Evolutionary conservation across 2,797 vertebrate species (phyloP), one percentile per base, ranked within the genome.

Genomic region (Bufotes viridis): DNA sequence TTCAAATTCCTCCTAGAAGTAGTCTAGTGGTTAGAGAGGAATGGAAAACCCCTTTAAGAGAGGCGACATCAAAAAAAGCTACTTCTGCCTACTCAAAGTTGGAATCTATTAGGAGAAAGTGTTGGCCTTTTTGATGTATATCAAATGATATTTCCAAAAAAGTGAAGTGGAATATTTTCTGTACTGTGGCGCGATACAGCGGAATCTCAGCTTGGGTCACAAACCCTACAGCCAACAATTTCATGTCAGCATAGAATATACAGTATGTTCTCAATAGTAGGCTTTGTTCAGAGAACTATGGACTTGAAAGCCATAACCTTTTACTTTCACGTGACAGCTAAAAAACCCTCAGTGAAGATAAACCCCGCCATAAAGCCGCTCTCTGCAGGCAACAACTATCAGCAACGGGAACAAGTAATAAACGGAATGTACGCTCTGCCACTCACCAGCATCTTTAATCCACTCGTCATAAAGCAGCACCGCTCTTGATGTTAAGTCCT

Each of bases 371-470:
- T 78, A 55, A 55, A 78, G 49, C 24, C 17, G 11, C 49, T 42
- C 8, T 49, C 17, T 8, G 49, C 2, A 49, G 70, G 2, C 29
- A 74, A 34, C 69, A 17, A 29, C 29, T 34, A 42, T 42, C 15
- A 72, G 65, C 67, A 75, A 12, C 4, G 18, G 9, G 17, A 42
- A 20, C 15, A 74, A 26, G 53, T 61, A 78, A 18, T 69, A 29
- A 0, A 55, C 22, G n/a, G n/a, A n/a, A 7, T 81, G 65, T 81
- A 81, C 49, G 26, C 26, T 10, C 82, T 90, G 79, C 22, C 34
- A 95, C 95, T 96, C 92, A 98, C 98, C 98, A 4, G 97, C 97
- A 93, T 95, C 93, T 93, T 97, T 97, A 90, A 99, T 94, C 95
- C 96, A 97, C 80, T 96, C 94, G 86, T 97, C 96, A 83, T 99